phyloP scores from a whole-genome alignment of 2,797 vertebrate genomes.

The Anguilla marmorata region DNA sequence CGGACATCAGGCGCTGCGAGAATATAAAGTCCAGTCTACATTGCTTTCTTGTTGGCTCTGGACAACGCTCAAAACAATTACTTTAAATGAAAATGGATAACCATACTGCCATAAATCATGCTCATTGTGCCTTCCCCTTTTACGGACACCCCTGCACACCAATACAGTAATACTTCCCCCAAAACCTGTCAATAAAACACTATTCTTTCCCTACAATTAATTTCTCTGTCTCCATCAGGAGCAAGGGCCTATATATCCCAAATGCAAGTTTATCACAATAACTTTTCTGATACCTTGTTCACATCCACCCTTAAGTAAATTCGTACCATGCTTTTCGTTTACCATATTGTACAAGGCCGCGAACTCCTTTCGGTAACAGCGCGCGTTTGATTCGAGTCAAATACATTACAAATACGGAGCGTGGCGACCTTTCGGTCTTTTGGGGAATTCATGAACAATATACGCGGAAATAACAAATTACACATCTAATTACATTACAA shows the following conservation, averaged over 20 bases:
- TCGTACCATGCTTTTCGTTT: neutral
- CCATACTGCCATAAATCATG: neutral
- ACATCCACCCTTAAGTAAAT: slow-evolving; percentile 7
- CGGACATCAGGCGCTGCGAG: neutral
- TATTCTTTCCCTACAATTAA: neutral
- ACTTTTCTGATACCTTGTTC: neutral
- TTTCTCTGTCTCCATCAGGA: neutral
- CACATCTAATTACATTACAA: slow-evolving; percentile 26
- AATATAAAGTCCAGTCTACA: neutral
- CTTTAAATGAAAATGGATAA: neutral
- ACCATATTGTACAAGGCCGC: slow-evolving; percentile 45
- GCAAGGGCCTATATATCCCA: neutral
- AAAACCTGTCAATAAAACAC: neutral
- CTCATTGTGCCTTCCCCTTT: neutral
- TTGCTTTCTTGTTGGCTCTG: neutral
- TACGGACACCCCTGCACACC: neutral
- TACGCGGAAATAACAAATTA: slow-evolving; percentile 34
- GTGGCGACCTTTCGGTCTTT: slow-evolving; percentile 22
- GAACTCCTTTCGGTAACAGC: slow-evolving; percentile 32
- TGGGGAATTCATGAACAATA: slow-evolving; percentile 18
- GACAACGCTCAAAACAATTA: neutral
- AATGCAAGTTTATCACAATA: neutral
- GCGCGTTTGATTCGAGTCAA: slow-evolving; percentile 41
- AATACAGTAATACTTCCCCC: neutral
- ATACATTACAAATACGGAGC: slow-evolving; percentile 27